Evolutionary conservation across 2,888 invertebrate genomes (phyloP), one percentile per base, ranked within the genome.

Genomic region (Luperina nickerlii): DNA sequence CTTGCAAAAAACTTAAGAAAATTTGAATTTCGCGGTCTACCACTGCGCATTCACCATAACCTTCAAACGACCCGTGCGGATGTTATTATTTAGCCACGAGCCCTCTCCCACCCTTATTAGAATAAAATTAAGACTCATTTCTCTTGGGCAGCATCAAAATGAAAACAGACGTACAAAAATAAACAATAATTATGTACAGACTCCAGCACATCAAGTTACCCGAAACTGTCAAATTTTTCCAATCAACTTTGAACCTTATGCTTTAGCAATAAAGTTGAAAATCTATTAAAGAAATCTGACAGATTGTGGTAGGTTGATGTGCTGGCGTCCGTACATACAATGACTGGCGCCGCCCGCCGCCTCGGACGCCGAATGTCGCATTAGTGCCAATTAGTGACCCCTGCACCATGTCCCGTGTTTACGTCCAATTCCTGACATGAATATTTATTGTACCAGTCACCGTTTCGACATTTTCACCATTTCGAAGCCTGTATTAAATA

Each of bases 361-460:
- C 18, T 38, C 69, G 45, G 63, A 65, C 45, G 62, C 72, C n/a
- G 13, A 65, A 69, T 69, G 85, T 73, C 85, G 79, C 65, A 82
- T 84, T 77, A 86, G 60, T 74, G 48, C 45, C 83, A 77, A 82
- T 84, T 84, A 86, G n/a, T 9, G 24, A 60, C 48, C 76, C 86
- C n/a, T 32, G 54, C 62, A 57, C 20, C 71, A 32, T 69, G 62
- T 7, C 51, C 81, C 66, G n/a, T 27, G 48, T 76, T 85, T 81
- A 81, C 24, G 69, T 74, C 42, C 75, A 72, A 57, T 51, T 57
- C 76, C 73, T 67, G 83, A 65, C 51, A 38, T 68, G 71, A 75
- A 79, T 79, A 75, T 75, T 74, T 74, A 79, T 79, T 48, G 24
- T 42, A 38, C 45, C 18, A 9, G n/a, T 15, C 20, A 51, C 24